These are phyloP conservation scores for Amazona ochrocephala DNA, from an alignment of 2,797 vertebrate species.

Conservation along the genomic window DNA sequence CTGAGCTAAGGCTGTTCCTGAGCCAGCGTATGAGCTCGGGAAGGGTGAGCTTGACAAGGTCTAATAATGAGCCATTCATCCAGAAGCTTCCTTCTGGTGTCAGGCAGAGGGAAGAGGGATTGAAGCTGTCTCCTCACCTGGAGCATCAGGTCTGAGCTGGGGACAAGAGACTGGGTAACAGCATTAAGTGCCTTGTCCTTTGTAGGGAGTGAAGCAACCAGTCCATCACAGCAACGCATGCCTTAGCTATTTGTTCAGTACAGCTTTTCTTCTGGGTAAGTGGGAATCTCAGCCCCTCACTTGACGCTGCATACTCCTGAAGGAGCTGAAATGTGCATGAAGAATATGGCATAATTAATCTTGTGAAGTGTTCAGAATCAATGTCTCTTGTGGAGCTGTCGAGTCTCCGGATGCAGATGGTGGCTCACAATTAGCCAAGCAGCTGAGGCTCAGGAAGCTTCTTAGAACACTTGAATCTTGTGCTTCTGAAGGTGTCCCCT, in stretches of 20 bases:
- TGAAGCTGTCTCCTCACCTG: not conserved
- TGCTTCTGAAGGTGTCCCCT: not conserved
- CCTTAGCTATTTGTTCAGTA: not conserved
- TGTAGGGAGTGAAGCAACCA: not conserved
- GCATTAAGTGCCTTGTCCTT: not conserved
- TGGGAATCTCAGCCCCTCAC: not conserved
- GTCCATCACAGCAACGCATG: accelerated
- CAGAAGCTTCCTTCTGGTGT: not conserved
- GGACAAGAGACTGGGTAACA: not conserved
- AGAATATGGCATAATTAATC: slow-evolving; percentile 23
- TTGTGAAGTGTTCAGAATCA: slow-evolving; percentile 32
- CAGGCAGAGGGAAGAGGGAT: accelerated
- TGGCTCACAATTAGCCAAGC: not conserved
- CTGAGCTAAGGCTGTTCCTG: not conserved
- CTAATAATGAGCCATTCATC: not conserved
- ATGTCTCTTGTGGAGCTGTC: not conserved
- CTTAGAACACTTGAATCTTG: not conserved
- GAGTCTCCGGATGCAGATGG: slow-evolving; percentile 9
- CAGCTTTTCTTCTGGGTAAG: not conserved
- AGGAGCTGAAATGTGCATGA: not conserved
- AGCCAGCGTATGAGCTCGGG: not conserved
- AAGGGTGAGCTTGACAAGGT: not conserved
- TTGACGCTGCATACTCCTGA: not conserved
- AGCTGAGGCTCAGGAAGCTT: not conserved
- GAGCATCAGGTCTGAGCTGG: not conserved